Base-by-base conservation (phyloP, 2,797 vertebrate genomes). In the Characodon lateralis region DNA sequence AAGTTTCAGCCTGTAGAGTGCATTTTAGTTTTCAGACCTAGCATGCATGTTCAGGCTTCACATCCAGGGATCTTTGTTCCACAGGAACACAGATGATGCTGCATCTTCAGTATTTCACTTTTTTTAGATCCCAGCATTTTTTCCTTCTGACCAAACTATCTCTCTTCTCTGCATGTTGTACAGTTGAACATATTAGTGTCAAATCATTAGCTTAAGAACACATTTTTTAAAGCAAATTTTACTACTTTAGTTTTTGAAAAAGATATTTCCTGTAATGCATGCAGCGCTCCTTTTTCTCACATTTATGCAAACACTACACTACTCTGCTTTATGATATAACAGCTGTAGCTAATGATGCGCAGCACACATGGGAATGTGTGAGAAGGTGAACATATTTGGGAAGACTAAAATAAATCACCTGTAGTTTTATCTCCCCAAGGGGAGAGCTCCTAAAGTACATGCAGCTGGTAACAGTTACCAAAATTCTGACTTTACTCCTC, bases 361-460 rank as follows among this genome's bases (percentile, higher is more conserved):
- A 53, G 51, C 22, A 58, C 55, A 5, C 6, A 1, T 22, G 48
- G 53, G n/a, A 81, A 74, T 22, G 2, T 78, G 31, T 50, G 24
- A 71, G 76, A 73, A 69, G 26, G 1, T 77, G 7, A 73, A 73
- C 71, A 56, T 56, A 72, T 59, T 50, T 71, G 43, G 8, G 43
- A 13, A 12, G 28, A 77, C 5, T 46, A 39, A 24, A 66, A 66
- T 66, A 41, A 66, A 66, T 66, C 35, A 66, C 63, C 63, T 66
- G 35, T 0, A 20, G 31, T 66, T 66, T 66, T 41, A 41, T 4
- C 8, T 66, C 35, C 63, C 63, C 41, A 5, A 24, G 63, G 63
- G 35, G 35, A 24, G 63, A 66, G 63, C 35, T 66, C 35, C 63
- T 66, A 12, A 41, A 66, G 63, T 66, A 41, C 63, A 66, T 24